These are phyloP conservation scores for Bombus confusus DNA, from an alignment of 1,140 invertebrate genomes.

Conservation along the genomic window DNA sequence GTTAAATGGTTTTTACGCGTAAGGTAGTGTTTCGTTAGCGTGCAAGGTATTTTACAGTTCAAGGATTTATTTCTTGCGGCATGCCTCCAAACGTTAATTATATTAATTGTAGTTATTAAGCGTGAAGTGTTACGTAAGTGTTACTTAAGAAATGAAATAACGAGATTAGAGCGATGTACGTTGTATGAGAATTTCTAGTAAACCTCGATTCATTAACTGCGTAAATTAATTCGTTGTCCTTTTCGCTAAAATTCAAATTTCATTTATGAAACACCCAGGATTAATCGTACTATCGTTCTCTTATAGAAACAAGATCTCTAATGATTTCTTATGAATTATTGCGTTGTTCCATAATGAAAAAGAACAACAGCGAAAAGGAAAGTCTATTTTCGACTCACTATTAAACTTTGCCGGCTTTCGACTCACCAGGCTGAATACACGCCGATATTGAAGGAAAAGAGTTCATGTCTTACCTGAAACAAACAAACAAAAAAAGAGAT, in stretches of 20 bases:
- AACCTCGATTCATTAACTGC: neutral
- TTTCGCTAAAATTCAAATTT: neutral
- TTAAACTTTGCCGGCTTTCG: neutral
- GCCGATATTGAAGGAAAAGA: neutral
- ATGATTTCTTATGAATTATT: neutral
- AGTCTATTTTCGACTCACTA: neutral
- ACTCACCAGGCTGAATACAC: neutral
- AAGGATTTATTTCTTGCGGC: neutral
- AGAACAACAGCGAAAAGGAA: neutral
- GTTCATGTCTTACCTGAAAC: conserved; percentile 47
- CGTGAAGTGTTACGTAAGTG: neutral
- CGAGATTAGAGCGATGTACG: neutral
- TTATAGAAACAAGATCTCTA: neutral
- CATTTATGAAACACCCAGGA: neutral
- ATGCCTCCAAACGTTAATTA: neutral
- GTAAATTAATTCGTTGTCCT: neutral
- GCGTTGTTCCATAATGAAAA: neutral
- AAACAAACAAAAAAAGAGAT: neutral
- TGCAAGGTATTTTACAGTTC: neutral
- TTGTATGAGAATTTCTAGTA: neutral
- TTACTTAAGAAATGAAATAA: neutral
- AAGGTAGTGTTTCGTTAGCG: neutral
- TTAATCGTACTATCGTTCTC: neutral
- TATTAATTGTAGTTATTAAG: neutral
- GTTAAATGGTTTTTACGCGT: neutral